These are phyloP conservation scores for Ennomos fuscantarius DNA, from an alignment of 2,888 invertebrate genomes.

Conservation along the genomic window DNA sequence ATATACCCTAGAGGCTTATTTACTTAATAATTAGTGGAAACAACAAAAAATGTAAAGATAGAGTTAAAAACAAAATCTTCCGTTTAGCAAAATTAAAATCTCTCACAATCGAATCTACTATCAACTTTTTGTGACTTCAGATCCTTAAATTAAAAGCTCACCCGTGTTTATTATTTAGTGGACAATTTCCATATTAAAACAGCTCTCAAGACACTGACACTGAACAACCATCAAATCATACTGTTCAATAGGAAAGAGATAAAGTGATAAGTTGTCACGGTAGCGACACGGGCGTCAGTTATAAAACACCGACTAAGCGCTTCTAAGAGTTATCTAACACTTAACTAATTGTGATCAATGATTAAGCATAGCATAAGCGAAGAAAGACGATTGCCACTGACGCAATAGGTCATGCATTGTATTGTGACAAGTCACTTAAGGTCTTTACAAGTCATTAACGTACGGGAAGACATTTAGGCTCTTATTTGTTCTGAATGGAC, in stretches of 20 bases:
- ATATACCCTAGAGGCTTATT: no score
- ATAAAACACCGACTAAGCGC: conserved; percentile 38
- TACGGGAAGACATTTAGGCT: conserved; percentile 21
- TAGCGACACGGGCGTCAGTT: conserved; percentile 41
- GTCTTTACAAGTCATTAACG: conserved; percentile 33
- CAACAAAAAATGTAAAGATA: no score
- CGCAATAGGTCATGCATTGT: conserved; percentile 39
- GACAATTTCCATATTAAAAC: no score
- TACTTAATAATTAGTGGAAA: no score
- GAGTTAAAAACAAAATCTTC: no score
- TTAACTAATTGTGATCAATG: conserved; percentile 54
- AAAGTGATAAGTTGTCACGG: conserved; percentile 15
- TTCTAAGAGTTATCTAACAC: conserved; percentile 53
- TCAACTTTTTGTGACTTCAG: no score
- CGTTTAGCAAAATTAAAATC: no score
- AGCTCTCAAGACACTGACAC: not conserved
- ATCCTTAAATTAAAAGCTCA: no score
- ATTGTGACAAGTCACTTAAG: conserved; percentile 46
- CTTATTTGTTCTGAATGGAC: conserved; percentile 4
- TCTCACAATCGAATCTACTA: no score
- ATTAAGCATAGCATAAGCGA: conserved; percentile 49
- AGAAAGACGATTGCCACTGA: conserved; percentile 41
- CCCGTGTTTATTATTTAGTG: no score
- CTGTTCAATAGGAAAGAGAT: conserved; percentile 9
- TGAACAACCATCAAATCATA: conserved; percentile 6